Evolutionary conservation across 2,113 vertebrate genomes (phyloP).

Genomic region (Carassius auratus): DNA sequence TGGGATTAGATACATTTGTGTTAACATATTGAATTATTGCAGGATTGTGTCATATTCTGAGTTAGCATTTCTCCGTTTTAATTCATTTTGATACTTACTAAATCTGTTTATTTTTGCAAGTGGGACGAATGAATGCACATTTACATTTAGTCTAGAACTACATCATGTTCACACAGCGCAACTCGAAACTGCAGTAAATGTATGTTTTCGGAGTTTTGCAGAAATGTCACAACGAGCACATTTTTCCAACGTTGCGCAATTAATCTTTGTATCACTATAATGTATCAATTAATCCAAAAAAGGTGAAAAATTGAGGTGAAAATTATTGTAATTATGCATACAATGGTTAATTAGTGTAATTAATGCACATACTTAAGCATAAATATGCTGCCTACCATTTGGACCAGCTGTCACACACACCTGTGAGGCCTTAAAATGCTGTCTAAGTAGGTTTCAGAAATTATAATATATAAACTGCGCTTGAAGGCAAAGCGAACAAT

Average conservation of each 20-base stretch:
- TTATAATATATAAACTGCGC: background rate
- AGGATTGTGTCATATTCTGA: too few species aligned
- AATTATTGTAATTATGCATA: background rate
- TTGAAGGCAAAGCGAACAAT: background rate
- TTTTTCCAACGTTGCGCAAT: background rate
- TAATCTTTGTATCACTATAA: background rate
- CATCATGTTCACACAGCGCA: too few species aligned
- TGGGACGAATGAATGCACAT: too few species aligned
- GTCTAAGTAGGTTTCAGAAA: background rate
- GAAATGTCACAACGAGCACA: background rate
- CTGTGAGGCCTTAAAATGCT: background rate
- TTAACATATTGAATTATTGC: too few species aligned
- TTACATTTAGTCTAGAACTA: too few species aligned
- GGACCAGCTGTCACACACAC: background rate
- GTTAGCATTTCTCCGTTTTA: too few species aligned
- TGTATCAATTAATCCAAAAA: background rate
- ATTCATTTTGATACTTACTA: too few species aligned
- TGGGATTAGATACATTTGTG: too few species aligned
- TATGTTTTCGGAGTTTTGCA: background rate
- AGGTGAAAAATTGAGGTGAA: background rate
- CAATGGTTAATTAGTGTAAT: slow-evolving; percentile 14
- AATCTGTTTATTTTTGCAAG: too few species aligned
- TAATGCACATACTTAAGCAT: slow-evolving; percentile 2
- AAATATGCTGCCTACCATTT: slow-evolving; percentile 5
- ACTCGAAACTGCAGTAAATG: background rate